Conservation (phyloP, 1,140 invertebrate species). For the Drosophila repleta region DNA sequence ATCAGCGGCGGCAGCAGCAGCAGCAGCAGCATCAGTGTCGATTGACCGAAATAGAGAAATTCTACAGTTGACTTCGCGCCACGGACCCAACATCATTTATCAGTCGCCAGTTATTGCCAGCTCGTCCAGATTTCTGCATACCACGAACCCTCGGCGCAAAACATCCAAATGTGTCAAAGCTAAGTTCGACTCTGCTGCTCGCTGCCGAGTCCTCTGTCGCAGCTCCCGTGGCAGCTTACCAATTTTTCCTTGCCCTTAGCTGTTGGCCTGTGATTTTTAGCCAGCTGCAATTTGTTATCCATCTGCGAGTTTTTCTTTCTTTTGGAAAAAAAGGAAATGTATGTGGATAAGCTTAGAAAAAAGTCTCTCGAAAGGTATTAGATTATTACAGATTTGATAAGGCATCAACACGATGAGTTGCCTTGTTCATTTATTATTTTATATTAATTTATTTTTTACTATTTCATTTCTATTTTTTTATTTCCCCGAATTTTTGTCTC, state of each 20-base stretch:
- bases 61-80: constrained; percentile 53
- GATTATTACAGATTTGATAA: too few species aligned
- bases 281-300: constrained; percentile 64
- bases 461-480: too few species aligned
- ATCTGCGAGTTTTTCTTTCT: constrained; percentile 47
- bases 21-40: constrained; percentile 31
- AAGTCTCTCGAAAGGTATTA: too few species aligned
- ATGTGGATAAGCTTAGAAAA: too few species aligned
- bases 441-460: too few species aligned
- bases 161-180: constrained; percentile 60
- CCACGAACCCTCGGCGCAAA: constrained; percentile 20
- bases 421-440: too few species aligned
- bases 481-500: too few species aligned
- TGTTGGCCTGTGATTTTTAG: constrained; percentile 17
- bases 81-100: constrained; percentile 68
- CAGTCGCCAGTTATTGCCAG: constrained; percentile 74
- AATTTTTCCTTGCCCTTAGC: not conserved
- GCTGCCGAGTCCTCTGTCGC: not conserved
- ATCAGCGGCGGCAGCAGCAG: constrained; percentile 17
- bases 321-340: not conserved
- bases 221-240: not conserved
- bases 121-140: constrained; percentile 75
- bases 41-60: constrained; percentile 80
- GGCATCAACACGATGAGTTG: too few species aligned
- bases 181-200: constrained; percentile 6